Percentiles rank a stretch among this genome's conserved stretches.
Conservation (phyloP, 37 sponge, comb jelly and placozoan genomes). For the Amphimedon queenslandica region DNA sequence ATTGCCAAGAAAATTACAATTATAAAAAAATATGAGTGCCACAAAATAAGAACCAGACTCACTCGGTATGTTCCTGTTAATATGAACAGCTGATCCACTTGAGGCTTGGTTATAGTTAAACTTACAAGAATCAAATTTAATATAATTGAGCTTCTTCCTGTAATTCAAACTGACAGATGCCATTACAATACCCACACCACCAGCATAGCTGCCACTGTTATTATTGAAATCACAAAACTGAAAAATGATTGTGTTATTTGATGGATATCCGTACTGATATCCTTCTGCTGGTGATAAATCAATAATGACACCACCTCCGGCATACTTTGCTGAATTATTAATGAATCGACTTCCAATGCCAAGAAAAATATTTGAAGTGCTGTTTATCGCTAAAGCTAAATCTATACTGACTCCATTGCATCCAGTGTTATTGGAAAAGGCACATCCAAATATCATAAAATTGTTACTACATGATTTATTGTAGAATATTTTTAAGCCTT, state of each 20-base stretch:
- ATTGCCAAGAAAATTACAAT: not conserved
- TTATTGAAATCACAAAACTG: not conserved
- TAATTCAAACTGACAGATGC: not conserved
- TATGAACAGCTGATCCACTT: slow-evolving; percentile 1
- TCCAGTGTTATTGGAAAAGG: no score
- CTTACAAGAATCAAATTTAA: not conserved
- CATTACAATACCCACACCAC: not conserved
- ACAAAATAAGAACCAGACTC: not conserved
- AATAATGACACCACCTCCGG: no score
- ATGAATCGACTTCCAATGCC: no score
- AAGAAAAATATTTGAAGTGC: no score
- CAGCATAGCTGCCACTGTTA: not conserved
- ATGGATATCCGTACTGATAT: not conserved
- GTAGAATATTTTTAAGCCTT: no score
- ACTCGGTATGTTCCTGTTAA: not conserved
- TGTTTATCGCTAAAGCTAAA: no score
- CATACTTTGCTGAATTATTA: no score
- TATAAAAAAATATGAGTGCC: not conserved
- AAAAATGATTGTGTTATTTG: not conserved
- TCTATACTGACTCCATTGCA: no score
- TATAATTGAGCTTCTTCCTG: not conserved
- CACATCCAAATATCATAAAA: no score
- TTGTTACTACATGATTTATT: no score
- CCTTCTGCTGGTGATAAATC: not conserved
- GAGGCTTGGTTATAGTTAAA: not conserved